Base-by-base conservation (phyloP, 2,888 invertebrate genomes). In the Osmoderma eremita region DNA sequence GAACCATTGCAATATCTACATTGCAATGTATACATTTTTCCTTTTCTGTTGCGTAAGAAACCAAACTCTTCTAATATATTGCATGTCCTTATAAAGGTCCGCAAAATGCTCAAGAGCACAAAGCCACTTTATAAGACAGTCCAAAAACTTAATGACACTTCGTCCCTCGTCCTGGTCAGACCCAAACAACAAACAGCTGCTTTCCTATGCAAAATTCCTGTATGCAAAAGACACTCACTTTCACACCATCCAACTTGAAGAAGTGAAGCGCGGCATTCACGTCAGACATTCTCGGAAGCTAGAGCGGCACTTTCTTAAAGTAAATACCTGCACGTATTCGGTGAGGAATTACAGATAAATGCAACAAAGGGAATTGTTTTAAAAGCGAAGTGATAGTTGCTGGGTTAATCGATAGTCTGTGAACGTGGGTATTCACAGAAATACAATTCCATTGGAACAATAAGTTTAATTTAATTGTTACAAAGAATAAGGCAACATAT, bases 241-340 rank as follows among this genome's bases (percentile, higher is more conserved):
- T 65, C 58, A 53, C 53, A 49, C 64, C 18, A 42, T 53, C 51
- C 42, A 64, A 64, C 64, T 53, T 64, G 64, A 64, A 64, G 53
- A 64, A 64, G 42, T 64, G 51, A 64, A 64, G 42, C 64, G 42
- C 42, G 51, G 65, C 65, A 65, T 69, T 69, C 67, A 65, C 67
- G 67, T 65, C 67, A 63, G 64, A 61, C 58, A 42, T 30, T 30
- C 42, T 45, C 45, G 58, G 17, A 45, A 61, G 45, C 45, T 22
- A 61, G 36, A 61, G 30, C 30, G 17, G 45, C 17, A 36, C 58
- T 20, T 20, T 20, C 48, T 48, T 20, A 18, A n/a, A n/a, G 48
- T 20, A 20, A 48, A 30, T 30, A 30, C 30, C 5, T 30, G 10
- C 2, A 30, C 30, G 30, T 30, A 30, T 2, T 5, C 30, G 30